These are phyloP conservation scores for Peucedramus taeniatus DNA, from an alignment of 2,113 vertebrate genomes.

Conservation along the genomic window DNA sequence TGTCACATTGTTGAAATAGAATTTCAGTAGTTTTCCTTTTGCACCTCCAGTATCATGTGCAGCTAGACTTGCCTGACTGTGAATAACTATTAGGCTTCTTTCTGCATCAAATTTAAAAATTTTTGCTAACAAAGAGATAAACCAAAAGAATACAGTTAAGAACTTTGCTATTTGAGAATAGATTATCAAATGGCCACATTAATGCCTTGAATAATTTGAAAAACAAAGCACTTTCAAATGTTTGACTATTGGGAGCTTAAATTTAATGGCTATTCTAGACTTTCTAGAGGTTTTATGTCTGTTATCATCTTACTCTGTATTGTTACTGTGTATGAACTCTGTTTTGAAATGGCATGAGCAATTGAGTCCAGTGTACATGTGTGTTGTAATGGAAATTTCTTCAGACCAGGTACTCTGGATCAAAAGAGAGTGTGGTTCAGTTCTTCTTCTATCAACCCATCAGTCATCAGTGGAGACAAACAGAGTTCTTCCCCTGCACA, in stretches of 20 bases:
- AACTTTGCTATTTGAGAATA: background rate
- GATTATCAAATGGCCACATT: background rate
- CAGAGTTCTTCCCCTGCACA: conserved; percentile 85
- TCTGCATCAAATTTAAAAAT: background rate
- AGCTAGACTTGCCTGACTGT: background rate
- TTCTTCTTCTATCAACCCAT: conserved; percentile 88
- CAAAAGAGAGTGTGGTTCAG: conserved; percentile 84
- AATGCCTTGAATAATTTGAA: background rate
- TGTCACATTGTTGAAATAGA: background rate
- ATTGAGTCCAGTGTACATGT: background rate
- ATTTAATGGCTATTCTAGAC: background rate
- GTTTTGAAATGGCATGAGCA: background rate
- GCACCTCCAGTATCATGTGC: background rate
- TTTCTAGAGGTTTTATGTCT: background rate
- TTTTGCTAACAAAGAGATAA: background rate
- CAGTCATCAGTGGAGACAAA: conserved; percentile 85
- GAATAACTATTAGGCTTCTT: background rate
- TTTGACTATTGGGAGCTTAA: background rate
- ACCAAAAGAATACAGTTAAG: background rate
- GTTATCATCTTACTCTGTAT: background rate
- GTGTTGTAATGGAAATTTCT: conserved; percentile 44
- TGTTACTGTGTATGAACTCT: background rate
- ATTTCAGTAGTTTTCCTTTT: background rate
- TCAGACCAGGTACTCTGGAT: conserved; percentile 82
- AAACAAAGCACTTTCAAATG: background rate